A percentile compares a stretch with the other conserved stretches of the same genome.
These are phyloP conservation scores for Orientallactaga bullata DNA, from an alignment of 2,113 vertebrate genomes.

Conservation along the genomic window DNA sequence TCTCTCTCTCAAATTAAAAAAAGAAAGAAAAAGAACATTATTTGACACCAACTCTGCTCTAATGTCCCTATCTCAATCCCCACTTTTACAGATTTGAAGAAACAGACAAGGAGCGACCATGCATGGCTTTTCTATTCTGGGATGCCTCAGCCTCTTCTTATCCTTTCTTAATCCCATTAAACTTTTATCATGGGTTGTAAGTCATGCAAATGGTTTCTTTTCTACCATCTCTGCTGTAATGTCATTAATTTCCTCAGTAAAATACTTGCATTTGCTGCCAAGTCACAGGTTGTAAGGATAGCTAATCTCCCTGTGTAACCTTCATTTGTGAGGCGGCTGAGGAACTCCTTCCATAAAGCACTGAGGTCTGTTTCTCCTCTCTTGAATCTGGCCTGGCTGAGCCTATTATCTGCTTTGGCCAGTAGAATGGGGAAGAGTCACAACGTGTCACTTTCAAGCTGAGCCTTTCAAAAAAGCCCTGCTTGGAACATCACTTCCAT, in stretches of 20 bases:
- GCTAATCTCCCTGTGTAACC: background rate
- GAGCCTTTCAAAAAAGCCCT: background rate
- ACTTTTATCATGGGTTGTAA: background rate
- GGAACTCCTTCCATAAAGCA: background rate
- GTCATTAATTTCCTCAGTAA: background rate
- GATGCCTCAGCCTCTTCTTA: background rate
- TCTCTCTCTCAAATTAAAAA: no score
- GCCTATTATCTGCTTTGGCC: background rate
- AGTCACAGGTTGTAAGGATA: background rate
- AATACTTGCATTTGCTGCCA: background rate
- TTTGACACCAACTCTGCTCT: background rate
- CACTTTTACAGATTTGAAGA: background rate
- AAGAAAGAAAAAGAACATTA: background rate
- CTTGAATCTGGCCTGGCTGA: background rate
- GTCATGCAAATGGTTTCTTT: background rate
- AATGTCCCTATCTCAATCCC: background rate
- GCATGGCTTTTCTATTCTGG: background rate
- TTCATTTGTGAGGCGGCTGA: background rate
- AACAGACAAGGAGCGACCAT: background rate
- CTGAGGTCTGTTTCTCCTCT: background rate
- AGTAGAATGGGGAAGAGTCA: background rate
- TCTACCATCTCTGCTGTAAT: background rate
- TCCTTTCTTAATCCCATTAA: background rate
- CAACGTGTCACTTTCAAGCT: background rate
- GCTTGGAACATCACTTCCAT: background rate